Evolutionary conservation across 2,888 invertebrate genomes (phyloP), one percentile per base, ranked within the genome.

Genomic region (Sesamia inferens): DNA sequence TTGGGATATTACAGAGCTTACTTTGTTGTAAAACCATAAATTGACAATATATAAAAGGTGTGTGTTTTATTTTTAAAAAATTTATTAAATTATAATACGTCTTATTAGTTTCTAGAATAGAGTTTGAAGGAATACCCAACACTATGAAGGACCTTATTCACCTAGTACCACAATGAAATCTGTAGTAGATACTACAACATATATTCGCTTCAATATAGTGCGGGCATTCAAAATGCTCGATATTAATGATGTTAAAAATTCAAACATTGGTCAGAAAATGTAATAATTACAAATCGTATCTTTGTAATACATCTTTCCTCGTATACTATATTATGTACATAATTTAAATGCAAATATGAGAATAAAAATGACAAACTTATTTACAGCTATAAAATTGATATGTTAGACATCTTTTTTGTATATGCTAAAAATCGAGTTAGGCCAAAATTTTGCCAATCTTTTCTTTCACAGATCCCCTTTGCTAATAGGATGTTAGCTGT

Each of bases 341-440:
- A n/a, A 63, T 65, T 71, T 48, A 42, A 68, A 77, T 84, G 75
- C 71, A 71, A 79, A 65, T 54, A 68, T 58, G 58, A 65, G 48
- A 51, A 67, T 77, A 74, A 71, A 78, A 80, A 59, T 61, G 55
- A n/a, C 68, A 74, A 82, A 74, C 63, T 68, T 79, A 76, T 81
- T 83, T 79, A 86, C 72, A 75, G n/a, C 68, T 83, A 88, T 85
- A 83, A 82, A 86, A 88, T 88, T 92, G 92, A 92, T 92, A 92
- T 92, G 92, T 92, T 85, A 87, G 64, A 82, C 82, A 72, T 83
- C 62, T 80, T 80, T 42, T 63, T 76, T 82, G 79, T 86, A 85
- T 72, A 79, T 76, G 31, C 64, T 75, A 76, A 74, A 70, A 76
- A 73, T 77, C 24, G 48, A 54, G 54, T 81, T 74, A 76, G 68